These are phyloP conservation scores for Euproctis similis DNA, from an alignment of 2,888 invertebrate species.

Conservation along the genomic window DNA sequence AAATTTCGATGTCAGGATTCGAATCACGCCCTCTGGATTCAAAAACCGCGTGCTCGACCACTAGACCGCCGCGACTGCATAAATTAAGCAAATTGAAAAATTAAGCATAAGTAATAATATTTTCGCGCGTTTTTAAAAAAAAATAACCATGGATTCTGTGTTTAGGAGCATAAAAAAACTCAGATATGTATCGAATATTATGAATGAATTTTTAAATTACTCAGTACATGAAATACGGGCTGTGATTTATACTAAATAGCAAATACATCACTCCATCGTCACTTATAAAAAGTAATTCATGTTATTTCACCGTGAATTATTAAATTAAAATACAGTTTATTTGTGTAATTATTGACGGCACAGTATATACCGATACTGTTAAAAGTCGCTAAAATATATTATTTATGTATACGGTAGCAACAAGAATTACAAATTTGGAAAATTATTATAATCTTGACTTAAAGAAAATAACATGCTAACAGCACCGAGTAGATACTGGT, in stretches of 20 bases:
- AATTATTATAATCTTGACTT: slow-evolving; percentile 64
- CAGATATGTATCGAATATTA: too few species aligned
- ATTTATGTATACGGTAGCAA: slow-evolving; percentile 64
- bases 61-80: too few species aligned
- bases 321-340: slow-evolving; percentile 18
- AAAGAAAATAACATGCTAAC: slow-evolving; percentile 47
- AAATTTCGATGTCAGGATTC: too few species aligned
- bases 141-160: too few species aligned
- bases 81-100: too few species aligned
- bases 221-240: not conserved
- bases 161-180: too few species aligned
- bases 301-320: slow-evolving; percentile 12
- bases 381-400: slow-evolving; percentile 32
- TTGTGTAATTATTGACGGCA: slow-evolving; percentile 12
- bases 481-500: slow-evolving; percentile 36
- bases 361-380: slow-evolving; percentile 7
- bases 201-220: not conserved
- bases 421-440: slow-evolving; percentile 64
- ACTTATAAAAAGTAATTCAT: slow-evolving; percentile 11
- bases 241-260: slow-evolving; percentile 3
- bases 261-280: slow-evolving; percentile 13
- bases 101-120: too few species aligned
- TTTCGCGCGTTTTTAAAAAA: too few species aligned
- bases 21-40: too few species aligned
- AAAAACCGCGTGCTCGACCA: too few species aligned